Conservation (phyloP, 1,140 invertebrate genomes). For the Carposina sasakii region DNA sequence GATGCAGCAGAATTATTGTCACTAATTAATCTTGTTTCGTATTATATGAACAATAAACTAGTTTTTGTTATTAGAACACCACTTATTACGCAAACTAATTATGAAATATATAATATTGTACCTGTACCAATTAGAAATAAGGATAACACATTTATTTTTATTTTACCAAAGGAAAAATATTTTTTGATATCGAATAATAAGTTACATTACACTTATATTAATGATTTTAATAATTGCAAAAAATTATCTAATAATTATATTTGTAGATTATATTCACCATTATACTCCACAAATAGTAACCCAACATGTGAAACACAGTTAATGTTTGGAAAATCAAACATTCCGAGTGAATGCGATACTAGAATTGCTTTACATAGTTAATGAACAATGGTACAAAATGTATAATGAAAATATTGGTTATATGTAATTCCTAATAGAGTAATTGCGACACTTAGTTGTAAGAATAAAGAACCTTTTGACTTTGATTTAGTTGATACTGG, state of each 20-base stretch:
- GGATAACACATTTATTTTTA: slow-evolving; percentile 9
- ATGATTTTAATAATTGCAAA: not conserved
- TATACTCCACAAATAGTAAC: not conserved
- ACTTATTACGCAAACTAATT: slow-evolving; percentile 4
- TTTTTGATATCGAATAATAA: slow-evolving; percentile 11
- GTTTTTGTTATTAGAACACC: slow-evolving; percentile 13
- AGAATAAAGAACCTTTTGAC: slow-evolving; percentile 21
- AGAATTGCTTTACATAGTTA: not conserved
- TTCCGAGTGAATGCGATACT: not conserved
- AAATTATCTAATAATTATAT: not conserved
- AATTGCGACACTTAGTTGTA: slow-evolving; percentile 8
- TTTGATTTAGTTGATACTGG: slow-evolving; percentile 10
- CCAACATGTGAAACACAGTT: slow-evolving; percentile 4
- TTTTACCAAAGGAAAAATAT: slow-evolving; percentile 10
- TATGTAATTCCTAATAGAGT: slow-evolving; percentile 11
- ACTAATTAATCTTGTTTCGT: slow-evolving; percentile 4
- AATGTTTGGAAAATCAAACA: not conserved
- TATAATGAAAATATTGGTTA: slow-evolving; percentile 8
- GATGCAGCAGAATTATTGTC: slow-evolving; percentile 6
- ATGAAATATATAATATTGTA: slow-evolving; percentile 8
- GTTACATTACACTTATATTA: slow-evolving; percentile 1
- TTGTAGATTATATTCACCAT: slow-evolving; percentile 2
- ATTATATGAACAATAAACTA: slow-evolving; percentile 10
- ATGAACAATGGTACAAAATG: slow-evolving; percentile 10
- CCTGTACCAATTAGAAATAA: slow-evolving; percentile 2